Conservation (phyloP, 2,797 vertebrate genomes). For the Luscinia megarhynchos region DNA sequence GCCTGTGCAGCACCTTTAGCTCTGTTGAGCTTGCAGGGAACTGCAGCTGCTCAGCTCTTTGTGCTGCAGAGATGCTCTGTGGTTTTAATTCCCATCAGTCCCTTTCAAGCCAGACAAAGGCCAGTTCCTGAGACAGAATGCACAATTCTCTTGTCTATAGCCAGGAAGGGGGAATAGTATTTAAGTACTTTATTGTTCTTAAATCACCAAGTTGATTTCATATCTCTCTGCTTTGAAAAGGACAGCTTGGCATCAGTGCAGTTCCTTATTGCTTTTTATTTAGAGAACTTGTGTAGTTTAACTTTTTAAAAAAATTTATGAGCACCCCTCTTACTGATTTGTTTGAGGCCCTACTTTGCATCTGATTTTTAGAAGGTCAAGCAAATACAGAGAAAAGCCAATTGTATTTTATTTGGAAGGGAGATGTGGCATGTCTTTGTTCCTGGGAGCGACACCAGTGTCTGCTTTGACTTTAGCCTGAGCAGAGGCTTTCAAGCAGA, state of each 20-base stretch:
- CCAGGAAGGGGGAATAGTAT: background rate
- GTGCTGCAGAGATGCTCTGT: background rate
- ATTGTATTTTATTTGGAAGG: background rate
- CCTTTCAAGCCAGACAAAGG: constrained; percentile 38
- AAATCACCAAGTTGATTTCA: background rate
- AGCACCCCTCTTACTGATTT: background rate
- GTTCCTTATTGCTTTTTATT: background rate
- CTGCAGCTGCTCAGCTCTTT: constrained; percentile 23
- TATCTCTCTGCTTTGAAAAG: background rate
- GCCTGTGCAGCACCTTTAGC: background rate
- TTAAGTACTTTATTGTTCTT: constrained; percentile 10
- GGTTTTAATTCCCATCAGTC: background rate
- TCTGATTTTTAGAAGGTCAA: constrained; percentile 1
- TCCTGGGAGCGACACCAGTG: background rate
- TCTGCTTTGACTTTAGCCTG: background rate
- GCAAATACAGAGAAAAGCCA: background rate
- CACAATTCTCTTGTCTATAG: background rate
- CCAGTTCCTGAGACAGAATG: background rate
- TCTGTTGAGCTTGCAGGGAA: background rate
- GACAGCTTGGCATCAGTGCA: background rate
- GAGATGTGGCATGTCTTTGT: background rate
- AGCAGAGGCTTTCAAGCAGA: background rate
- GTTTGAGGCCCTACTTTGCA: background rate
- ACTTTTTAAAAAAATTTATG: background rate
- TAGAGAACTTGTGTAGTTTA: background rate